Percentiles rank a stretch among this genome's conserved stretches.
These are phyloP conservation scores for Pissodes strobi DNA, from an alignment of 1,140 invertebrate genomes.

Conservation along the genomic window DNA sequence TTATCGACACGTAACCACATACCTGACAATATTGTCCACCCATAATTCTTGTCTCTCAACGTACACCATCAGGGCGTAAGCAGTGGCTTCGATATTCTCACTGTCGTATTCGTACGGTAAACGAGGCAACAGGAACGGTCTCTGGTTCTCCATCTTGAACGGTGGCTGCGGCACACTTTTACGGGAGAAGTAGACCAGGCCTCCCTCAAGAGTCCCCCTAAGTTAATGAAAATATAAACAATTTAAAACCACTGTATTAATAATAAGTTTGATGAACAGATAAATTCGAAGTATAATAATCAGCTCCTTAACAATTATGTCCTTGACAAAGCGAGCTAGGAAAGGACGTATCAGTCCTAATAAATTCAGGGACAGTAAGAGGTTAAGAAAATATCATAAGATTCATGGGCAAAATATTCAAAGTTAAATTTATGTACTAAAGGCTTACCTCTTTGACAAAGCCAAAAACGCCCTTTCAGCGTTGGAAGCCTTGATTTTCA, in stretches of 20 bases:
- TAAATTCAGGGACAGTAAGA: no score
- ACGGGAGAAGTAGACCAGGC: conserved; percentile 80
- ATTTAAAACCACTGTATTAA: background rate
- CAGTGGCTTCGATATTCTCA: conserved; percentile 89
- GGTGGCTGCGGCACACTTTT: conserved; percentile 76
- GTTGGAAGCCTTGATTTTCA: conserved; percentile 75
- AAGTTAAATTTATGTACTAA: background rate
- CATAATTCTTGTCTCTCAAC: conserved; percentile 80
- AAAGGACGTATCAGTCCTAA: no score
- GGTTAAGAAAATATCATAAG: background rate
- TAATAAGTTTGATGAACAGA: background rate
- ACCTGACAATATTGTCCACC: conserved; percentile 77
- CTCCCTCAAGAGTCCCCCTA: conserved; percentile 57
- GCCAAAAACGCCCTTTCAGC: conserved; percentile 82
- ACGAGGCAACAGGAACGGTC: conserved; percentile 85
- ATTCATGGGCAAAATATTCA: background rate
- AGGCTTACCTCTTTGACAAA: conserved; percentile 57
- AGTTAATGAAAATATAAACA: no score
- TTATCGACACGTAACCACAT: background rate
- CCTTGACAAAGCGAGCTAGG: no score
- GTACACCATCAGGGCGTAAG: conserved; percentile 89
- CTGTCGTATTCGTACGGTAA: conserved; percentile 87
- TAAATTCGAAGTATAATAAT: no score
- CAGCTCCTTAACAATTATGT: no score
- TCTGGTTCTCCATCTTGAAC: conserved; percentile 86